Base-by-base conservation (phyloP, 2,797 vertebrate species). In the Schizothorax lantsangensis region DNA sequence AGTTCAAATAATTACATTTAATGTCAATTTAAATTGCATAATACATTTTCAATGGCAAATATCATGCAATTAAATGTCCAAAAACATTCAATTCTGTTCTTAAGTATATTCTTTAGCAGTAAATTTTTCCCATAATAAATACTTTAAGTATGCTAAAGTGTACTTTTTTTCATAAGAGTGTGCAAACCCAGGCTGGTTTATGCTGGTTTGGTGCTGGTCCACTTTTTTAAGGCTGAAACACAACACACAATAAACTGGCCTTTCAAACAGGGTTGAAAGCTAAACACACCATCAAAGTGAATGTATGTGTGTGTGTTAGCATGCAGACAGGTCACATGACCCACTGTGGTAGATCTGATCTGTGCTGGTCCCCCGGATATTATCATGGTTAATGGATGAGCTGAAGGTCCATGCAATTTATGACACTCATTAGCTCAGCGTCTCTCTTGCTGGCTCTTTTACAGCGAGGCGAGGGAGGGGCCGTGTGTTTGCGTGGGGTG, bases 401-500 rank as follows among this genome's bases (percentile, higher is more conserved):
- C 80, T 81, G 86, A 17, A 43, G 83, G 62, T 62, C 86, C 64
- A 52, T 91, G 84, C 90, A 87, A 90, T 91, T 91, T 90, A 91
- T 81, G 72, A 86, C 87, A 19, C 86, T 89, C 59, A 84, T 89
- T 86, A 87, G 85, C 77, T 45, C n/a, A 49, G 74, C 82, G 66
- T 83, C 64, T 21, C 82, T 57, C 78, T 52, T 40, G 74, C 77
- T 75, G 33, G 62, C 15, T 73, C 86, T 89, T 91, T 90, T 87
- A 89, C 89, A 90, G 92, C 80, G 78, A 71, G 49, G 84, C 64
- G 23, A 52, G 12, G 78, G 87, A 86, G 72, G 87, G 38, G 1
- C 72, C 33, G 30, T 84, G 91, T 93, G 92, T 92, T 92, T 91
- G 90, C 19, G 84, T 88, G 90, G 86, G 91, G 85, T 89, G 90